Evolutionary conservation across 2,888 invertebrate species (phyloP).

Genomic region (Chrysolina americana): DNA sequence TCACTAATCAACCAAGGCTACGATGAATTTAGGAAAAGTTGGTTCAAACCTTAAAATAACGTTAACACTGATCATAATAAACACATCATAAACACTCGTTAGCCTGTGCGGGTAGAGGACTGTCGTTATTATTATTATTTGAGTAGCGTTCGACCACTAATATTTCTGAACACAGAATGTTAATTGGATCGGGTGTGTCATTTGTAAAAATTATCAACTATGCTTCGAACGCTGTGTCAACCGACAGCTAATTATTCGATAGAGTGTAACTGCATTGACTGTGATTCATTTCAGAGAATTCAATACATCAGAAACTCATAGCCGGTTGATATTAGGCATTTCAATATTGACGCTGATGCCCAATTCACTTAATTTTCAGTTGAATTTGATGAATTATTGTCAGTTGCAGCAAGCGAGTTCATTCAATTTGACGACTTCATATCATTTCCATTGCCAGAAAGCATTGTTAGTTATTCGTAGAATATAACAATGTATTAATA

Average conservation of each 20-base stretch:
- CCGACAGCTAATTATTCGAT: neutral
- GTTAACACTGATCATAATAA: too few species aligned
- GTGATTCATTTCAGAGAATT: neutral
- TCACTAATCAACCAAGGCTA: too few species aligned
- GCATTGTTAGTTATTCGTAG: too few species aligned
- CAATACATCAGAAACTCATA: neutral
- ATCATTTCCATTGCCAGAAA: too few species aligned
- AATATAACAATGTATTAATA: too few species aligned
- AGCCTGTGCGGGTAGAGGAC: too few species aligned
- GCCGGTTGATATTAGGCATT: neutral
- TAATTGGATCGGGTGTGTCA: neutral
- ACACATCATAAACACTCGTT: too few species aligned
- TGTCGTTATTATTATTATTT: too few species aligned
- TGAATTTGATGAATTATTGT: neutral
- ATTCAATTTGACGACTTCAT: neutral
- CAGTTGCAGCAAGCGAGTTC: neutral
- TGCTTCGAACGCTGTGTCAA: neutral
- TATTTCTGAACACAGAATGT: neutral
- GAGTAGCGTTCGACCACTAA: too few species aligned
- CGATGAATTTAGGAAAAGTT: too few species aligned
- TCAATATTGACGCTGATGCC: neutral
- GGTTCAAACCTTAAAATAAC: too few species aligned
- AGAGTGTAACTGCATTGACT: neutral
- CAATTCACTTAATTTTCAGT: neutral
- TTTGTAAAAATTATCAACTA: neutral